Evolutionary conservation across 2,888 invertebrate genomes (phyloP), one percentile per base, ranked within the genome.

Genomic region (Idaea dimidiata): DNA sequence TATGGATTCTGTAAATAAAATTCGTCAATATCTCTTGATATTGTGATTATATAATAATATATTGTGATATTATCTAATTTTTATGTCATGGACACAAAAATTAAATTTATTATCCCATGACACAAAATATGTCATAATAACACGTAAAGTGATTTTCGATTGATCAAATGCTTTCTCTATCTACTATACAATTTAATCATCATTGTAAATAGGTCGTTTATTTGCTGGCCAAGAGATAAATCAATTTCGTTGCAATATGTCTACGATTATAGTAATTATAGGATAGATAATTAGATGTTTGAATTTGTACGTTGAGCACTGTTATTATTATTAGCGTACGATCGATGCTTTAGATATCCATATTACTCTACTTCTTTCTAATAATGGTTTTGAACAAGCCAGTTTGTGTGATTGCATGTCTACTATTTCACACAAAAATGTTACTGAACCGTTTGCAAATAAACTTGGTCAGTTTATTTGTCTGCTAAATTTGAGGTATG

Each of bases 211-310:
- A 43, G 43, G 2, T 14, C 43, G 24, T 24, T 24, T 14, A 43
- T 43, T 43, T 8, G 43, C 43, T 43, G 43, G 43, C 43, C 43
- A 43, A 43, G 14, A 43, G 43, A 8, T 43, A 43, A 43, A 43
- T 43, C 43, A 43, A 43, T 43, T 43, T 43, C 43, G 43, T 43
- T 43, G 43, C 43, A 43, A 43, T 43, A 43, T 43, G 24, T 24
- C 24, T 24, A 56, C 17, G 18, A 17, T 56, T 56, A 56, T 56
- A 17, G 24, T 60, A 16, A 54, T 33, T 54, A 58, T 32, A 16
- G 57, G 56, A 57, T 43, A n/a, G 57, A 43, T 43, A 10, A 43
- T 43, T 43, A 43, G 43, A 43, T 43, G 43, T 43, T n/a, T 43
- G 43, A 8, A 43, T 43, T 5, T 43, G 43, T 43, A 10, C 43